Evolutionary conservation across 2,797 vertebrate species (phyloP), one percentile per base, ranked within the genome.

Genomic region (Pantherophis alleghaniensis): DNA sequence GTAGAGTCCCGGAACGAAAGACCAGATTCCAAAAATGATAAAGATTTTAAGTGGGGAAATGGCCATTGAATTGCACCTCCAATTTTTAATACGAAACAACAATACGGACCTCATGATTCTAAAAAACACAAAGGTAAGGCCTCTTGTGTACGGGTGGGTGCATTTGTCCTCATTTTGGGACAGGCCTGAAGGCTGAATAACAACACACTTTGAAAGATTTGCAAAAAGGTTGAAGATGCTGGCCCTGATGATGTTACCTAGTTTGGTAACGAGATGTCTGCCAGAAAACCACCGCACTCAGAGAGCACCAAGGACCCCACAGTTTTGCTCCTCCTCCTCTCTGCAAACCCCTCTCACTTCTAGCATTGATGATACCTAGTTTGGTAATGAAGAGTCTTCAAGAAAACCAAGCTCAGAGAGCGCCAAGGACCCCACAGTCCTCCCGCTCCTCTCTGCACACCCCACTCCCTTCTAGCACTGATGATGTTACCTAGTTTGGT

Each of bases 51-150:
- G 99, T 42, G 99, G 99, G 12, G 99, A 99, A 97, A 99, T 99
- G 99, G 99, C 99, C 66, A 99, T 99, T 94, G 99, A 99, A 94
- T 97, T 99, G 93, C 99, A 99, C 94, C 97, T 99, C 91, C 99
- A 99, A 97, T 99, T 99, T 97, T 98, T 99, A 97, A 99, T 99
- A 97, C 98, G 99, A 98, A 99, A 99, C 97, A 99, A 99, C 97
- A 99, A 99, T 95, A 99, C 99, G 96, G 99, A 99, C 97, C 98
- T 99, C 94, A 99, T 99, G 99, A 99, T 99, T 96, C 98, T 99
- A 94, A 99, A 99, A 98, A 99, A 99, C 96, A 99, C 99, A 97
- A 99, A 99, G 98, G 99, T 99, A 98, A 97, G 97, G 94, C n/a
- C 5, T 13, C 1, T 92, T 47, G 22, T 60, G 37, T 7, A 5